phyloP scores from a whole-genome alignment of 2,888 invertebrate genomes.

The Cerastis rubricosa region DNA sequence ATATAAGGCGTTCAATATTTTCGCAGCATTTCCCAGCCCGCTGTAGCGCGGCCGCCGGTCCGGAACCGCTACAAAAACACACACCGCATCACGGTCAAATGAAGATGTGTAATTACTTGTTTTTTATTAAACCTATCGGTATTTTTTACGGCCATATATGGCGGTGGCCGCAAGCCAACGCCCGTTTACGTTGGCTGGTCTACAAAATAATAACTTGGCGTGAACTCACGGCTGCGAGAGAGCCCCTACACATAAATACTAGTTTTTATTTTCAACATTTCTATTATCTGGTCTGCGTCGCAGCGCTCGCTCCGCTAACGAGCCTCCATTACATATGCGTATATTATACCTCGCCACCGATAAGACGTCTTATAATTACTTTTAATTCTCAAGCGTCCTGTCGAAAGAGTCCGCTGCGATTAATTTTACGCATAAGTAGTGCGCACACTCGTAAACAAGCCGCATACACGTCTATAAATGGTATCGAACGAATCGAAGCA shows the following conservation, averaged over 20 bases:
- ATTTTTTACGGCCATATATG: slow-evolving; percentile 82
- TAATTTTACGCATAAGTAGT: slow-evolving; percentile 73
- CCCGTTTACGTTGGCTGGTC: slow-evolving; percentile 83
- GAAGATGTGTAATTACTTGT: slow-evolving; percentile 88
- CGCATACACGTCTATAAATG: slow-evolving; percentile 68
- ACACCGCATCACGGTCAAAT: slow-evolving; percentile 88
- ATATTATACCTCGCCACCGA: slow-evolving; percentile 64
- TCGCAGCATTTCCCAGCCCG: slow-evolving; percentile 83
- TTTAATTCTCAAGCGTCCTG: slow-evolving; percentile 59
- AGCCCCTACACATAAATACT: slow-evolving; percentile 67
- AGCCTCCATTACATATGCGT: slow-evolving; percentile 65
- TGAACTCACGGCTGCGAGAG: slow-evolving; percentile 65
- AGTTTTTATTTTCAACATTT: slow-evolving; percentile 74
- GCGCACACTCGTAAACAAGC: slow-evolving; percentile 68
- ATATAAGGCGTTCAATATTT: slow-evolving; percentile 69
- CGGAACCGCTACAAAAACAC: slow-evolving; percentile 84
- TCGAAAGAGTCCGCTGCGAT: slow-evolving; percentile 62
- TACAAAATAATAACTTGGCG: slow-evolving; percentile 78
- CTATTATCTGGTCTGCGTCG: slow-evolving; percentile 71
- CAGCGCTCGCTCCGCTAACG: slow-evolving; percentile 60
- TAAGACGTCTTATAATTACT: slow-evolving; percentile 66
- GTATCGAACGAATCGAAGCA: slow-evolving; percentile 68
- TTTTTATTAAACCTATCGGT: slow-evolving; percentile 82
- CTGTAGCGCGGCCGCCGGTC: slow-evolving; percentile 73
- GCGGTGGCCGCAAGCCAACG: slow-evolving; percentile 81